Percentiles rank a stretch among this genome's conserved stretches.
phyloP scores from a whole-genome alignment of 2,888 invertebrate species.

The Sinelater perroti region DNA sequence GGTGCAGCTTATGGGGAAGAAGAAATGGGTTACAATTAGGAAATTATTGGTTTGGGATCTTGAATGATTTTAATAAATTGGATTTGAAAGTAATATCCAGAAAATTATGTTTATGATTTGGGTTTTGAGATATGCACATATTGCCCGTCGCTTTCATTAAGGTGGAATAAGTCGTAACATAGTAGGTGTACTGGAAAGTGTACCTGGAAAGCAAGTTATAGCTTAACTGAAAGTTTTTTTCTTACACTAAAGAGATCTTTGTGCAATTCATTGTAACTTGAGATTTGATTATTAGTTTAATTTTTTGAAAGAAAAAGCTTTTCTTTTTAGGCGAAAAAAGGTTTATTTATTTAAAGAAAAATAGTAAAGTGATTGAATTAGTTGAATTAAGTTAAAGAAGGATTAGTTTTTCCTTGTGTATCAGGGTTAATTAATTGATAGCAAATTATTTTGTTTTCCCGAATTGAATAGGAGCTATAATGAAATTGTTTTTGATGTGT shows the following conservation, averaged over 20 bases:
- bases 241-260: conserved; percentile 66
- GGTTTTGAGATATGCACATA: conserved; percentile 80
- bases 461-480: conserved; percentile 71
- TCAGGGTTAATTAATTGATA: conserved; percentile 73
- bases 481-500: conserved; percentile 66
- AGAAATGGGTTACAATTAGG: too few relatives aligned
- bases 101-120: too few relatives aligned
- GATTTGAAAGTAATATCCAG: too few relatives aligned
- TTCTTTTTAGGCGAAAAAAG: conserved; percentile 64
- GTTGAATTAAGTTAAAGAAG: conserved; percentile 66
- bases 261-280: conserved; percentile 50
- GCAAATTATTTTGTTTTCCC: conserved; percentile 62
- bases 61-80: too few relatives aligned
- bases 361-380: conserved; percentile 67
- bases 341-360: conserved; percentile 65
- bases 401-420: conserved; percentile 74
- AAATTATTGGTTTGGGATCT: too few relatives aligned
- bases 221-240: conserved; percentile 70
- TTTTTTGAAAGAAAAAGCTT: conserved; percentile 61
- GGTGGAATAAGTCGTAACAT: conserved; percentile 83
- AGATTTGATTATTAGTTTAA: conserved; percentile 42
- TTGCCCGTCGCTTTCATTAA: conserved; percentile 81
- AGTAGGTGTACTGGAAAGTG: conserved; percentile 81
- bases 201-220: conserved; percentile 73
- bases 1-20: too few relatives aligned